These are phyloP conservation scores for Pyrochroa serraticornis DNA, from an alignment of 2,888 invertebrate species.

Conservation along the genomic window DNA sequence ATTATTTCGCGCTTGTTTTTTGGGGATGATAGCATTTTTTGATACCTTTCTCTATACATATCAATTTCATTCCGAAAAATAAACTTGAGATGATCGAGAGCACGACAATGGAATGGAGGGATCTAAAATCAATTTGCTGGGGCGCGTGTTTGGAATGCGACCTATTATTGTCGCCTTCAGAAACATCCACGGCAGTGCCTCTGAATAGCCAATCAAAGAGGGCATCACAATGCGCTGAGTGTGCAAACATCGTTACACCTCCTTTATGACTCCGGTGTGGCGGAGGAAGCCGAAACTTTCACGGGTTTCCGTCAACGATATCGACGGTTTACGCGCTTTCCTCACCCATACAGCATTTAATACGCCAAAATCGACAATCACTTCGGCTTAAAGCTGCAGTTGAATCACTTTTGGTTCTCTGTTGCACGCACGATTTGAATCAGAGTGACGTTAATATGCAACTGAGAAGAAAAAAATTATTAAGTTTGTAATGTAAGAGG, in stretches of 20 bases:
- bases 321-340: conserved; percentile 14
- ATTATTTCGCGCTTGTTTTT: no score
- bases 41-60: conserved; percentile 11
- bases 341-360: no score
- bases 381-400: no score
- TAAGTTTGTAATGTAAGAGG: no score
- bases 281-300: conserved; percentile 15
- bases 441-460: no score
- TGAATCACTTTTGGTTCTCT: no score
- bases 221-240: conserved; percentile 30
- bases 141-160: conserved; percentile 37
- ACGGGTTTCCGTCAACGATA: conserved; percentile 8
- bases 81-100: conserved; percentile 32
- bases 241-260: conserved; percentile 33
- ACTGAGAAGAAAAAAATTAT: no score
- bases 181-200: conserved; percentile 25
- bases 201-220: conserved; percentile 35
- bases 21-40: no score
- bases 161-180: conserved; percentile 32
- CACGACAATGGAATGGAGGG: conserved; percentile 30
- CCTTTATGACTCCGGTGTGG: conserved; percentile 27
- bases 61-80: conserved; percentile 36
- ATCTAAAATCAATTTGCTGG: conserved; percentile 37
- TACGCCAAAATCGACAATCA: no score
- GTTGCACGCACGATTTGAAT: no score